Conservation (phyloP, 2,797 vertebrate species). For the Benthosema pterotum region DNA sequence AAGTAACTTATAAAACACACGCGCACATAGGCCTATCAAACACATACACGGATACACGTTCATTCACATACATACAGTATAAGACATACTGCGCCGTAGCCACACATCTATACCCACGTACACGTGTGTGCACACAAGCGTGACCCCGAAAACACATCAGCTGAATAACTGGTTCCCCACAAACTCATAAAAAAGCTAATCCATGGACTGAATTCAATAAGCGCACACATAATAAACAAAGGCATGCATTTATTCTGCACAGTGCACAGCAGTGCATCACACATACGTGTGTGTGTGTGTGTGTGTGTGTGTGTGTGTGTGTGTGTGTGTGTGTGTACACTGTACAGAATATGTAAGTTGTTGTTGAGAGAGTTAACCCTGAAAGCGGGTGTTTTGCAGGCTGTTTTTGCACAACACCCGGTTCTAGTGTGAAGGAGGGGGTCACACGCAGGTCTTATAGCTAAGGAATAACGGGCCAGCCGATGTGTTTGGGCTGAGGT, state of each 20-base stretch:
- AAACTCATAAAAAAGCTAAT: not conserved
- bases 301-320: not conserved
- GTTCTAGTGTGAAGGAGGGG: slow-evolving; percentile 26
- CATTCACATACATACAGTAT: too few species aligned
- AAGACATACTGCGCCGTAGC: too few species aligned
- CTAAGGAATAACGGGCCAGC: slow-evolving; percentile 20
- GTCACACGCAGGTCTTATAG: slow-evolving; percentile 14
- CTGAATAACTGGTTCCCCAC: not conserved
- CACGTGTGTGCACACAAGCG: slow-evolving; percentile 16
- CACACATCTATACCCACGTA: not conserved
- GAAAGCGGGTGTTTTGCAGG: not conserved
- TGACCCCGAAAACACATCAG: not conserved
- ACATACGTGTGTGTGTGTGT: not conserved
- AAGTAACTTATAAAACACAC: slow-evolving; percentile 13
- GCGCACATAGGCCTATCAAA: slow-evolving; percentile 13
- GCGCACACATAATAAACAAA: slow-evolving; percentile 11
- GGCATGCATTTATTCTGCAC: not conserved
- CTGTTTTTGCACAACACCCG: slow-evolving; percentile 23
- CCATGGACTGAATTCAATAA: slow-evolving; percentile 15
- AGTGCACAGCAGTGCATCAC: not conserved
- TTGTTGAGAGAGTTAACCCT: not conserved
- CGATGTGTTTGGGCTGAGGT: slow-evolving; percentile 33
- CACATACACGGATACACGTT: not conserved
- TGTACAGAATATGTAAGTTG: too few species aligned
- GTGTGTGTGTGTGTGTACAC: not conserved